Conservation (phyloP, 1,140 invertebrate species). For the Triops cancriformis region DNA sequence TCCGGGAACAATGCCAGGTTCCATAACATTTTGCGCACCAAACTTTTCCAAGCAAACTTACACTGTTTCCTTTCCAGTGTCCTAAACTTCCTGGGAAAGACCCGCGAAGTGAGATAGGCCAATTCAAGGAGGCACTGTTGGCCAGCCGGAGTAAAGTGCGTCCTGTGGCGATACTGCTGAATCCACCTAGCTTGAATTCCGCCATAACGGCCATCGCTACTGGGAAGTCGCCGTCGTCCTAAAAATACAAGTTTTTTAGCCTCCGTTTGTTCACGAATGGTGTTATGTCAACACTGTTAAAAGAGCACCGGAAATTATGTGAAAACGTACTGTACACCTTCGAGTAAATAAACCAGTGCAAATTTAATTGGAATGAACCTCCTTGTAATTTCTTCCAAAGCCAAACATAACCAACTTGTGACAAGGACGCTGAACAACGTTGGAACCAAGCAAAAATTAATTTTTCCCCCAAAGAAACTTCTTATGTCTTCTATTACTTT, state of each 20-base stretch:
- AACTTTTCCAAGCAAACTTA: neutral
- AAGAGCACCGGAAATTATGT: neutral
- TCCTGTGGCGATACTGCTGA: slow-evolving; percentile 14
- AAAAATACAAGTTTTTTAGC: neutral
- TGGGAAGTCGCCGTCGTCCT: neutral
- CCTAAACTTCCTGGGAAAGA: slow-evolving; percentile 29
- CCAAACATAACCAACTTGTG: slow-evolving; percentile 8
- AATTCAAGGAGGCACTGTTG: slow-evolving; percentile 23
- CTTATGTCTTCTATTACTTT: neutral
- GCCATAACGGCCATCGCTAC: neutral
- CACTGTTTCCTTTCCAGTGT: slow-evolving; percentile 29
- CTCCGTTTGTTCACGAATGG: neutral
- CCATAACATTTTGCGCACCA: neutral
- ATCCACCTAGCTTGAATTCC: neutral
- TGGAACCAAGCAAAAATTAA: neutral
- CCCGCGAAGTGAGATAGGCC: slow-evolving; percentile 26
- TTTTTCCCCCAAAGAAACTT: neutral
- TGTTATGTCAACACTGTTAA: neutral
- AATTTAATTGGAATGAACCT: neutral
- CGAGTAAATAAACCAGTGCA: neutral
- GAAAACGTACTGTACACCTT: no score
- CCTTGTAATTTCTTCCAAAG: slow-evolving; percentile 6
- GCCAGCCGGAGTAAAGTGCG: neutral
- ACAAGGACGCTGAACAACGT: slow-evolving; percentile 3
- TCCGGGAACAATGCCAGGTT: slow-evolving; percentile 34